phyloP scores from a whole-genome alignment of 2,113 vertebrate genomes.

The Alaudala cheleensis region DNA sequence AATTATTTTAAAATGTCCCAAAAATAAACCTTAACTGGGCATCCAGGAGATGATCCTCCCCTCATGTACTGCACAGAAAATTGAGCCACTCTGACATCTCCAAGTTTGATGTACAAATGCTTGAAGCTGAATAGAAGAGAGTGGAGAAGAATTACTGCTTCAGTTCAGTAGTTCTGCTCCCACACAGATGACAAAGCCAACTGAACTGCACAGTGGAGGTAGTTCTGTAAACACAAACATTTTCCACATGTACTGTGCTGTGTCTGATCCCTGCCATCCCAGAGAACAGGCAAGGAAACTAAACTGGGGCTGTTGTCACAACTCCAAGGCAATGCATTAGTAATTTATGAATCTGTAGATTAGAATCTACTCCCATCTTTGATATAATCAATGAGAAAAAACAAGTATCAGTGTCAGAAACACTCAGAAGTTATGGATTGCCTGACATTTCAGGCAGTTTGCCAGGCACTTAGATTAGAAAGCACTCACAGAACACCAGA shows the following conservation, averaged over 20 bases:
- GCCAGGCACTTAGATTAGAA: not conserved
- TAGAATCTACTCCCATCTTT: not conserved
- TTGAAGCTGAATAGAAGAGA: not conserved
- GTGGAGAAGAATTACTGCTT: not conserved
- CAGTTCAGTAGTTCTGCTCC: constrained; percentile 19
- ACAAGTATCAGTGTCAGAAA: not conserved
- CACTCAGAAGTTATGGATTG: not conserved
- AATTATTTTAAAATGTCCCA: not conserved
- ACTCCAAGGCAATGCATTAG: not conserved
- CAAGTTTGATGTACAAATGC: not conserved
- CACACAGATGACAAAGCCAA: constrained; percentile 57
- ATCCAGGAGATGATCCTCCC: not conserved
- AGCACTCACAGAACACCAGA: not conserved
- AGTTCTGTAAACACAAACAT: constrained; percentile 28
- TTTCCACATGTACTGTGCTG: not conserved
- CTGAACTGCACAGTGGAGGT: not conserved
- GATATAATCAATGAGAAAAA: not conserved
- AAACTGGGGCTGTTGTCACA: not conserved
- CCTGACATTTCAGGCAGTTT: not conserved
- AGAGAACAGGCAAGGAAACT: not conserved
- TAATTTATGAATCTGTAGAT: not conserved
- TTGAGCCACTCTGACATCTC: not conserved
- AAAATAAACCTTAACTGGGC: not conserved
- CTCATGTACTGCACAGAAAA: fast-evolving
- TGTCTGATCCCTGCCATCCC: not conserved